Conservation (phyloP, 2,888 invertebrate species). For the Eremobia ochroleuca region DNA sequence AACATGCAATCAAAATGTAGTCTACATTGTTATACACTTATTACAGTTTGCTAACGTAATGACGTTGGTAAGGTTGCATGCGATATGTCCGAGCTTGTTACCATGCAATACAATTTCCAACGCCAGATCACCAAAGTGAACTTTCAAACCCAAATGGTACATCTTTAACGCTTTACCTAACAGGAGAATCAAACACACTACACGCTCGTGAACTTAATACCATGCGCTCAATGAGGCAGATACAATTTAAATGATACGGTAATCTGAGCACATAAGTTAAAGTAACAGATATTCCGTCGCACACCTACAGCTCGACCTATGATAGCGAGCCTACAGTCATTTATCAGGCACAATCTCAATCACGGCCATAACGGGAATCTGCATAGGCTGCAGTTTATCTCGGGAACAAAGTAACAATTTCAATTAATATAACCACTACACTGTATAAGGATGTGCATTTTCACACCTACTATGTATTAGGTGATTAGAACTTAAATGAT, state of each 20-base stretch:
- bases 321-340: conserved; percentile 53
- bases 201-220: conserved; percentile 45
- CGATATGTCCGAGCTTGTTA: not conserved
- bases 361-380: conserved; percentile 60
- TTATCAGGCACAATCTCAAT: conserved; percentile 60
- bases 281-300: conserved; percentile 59
- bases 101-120: not conserved
- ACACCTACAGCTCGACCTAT: conserved; percentile 60
- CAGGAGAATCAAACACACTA: conserved; percentile 29
- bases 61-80: not conserved
- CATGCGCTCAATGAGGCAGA: conserved; percentile 52
- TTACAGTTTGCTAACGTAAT: conserved; percentile 4
- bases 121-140: not conserved
- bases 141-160: not conserved
- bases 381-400: conserved; percentile 56
- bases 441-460: conserved; percentile 13
- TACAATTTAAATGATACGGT: conserved; percentile 61
- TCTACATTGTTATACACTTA: not conserved
- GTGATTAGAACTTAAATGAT: not conserved
- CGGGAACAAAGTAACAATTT: conserved; percentile 57
- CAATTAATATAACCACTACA: conserved; percentile 45
- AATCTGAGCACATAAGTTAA: conserved; percentile 61
- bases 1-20: conserved; percentile 1
- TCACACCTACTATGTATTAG: conserved; percentile 15
- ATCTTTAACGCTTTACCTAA: not conserved